A percentile compares a stretch with the other conserved stretches of the same genome.
Evolutionary conservation across 2,113 vertebrate genomes (phyloP).

Genomic region (Crotalus viridis): DNA sequence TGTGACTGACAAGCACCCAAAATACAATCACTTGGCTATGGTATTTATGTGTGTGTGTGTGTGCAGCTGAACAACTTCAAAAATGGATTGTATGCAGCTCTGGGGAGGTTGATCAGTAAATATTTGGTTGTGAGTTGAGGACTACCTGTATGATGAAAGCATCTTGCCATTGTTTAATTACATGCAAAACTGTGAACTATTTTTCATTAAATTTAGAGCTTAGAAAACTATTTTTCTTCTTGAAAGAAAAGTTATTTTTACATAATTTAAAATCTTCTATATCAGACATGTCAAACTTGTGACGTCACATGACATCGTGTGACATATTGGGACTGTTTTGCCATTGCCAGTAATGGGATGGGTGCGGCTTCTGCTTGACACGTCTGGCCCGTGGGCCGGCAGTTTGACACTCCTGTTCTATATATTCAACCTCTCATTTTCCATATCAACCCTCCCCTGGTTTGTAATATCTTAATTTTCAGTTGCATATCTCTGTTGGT

Average conservation of each 20-base stretch:
- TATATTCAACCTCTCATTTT: not conserved
- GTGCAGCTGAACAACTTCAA: not conserved
- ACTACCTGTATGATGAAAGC: conserved; percentile 30
- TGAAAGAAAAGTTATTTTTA: not conserved
- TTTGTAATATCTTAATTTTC: not conserved
- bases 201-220: not conserved
- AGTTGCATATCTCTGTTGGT: not conserved
- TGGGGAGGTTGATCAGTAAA: not conserved
- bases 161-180: conserved; percentile 12
- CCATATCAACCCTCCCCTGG: not conserved
- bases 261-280: not conserved
- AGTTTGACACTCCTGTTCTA: not conserved
- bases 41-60: not conserved
- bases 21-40: not conserved
- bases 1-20: not conserved
- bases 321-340: too few species aligned
- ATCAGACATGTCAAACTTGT: too few species aligned
- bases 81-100: not conserved
- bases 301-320: too few species aligned
- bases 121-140: not conserved
- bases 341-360: too few species aligned
- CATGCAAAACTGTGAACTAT: not conserved
- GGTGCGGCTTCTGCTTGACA: too few species aligned
- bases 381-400: too few species aligned
- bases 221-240: not conserved